phyloP scores from a whole-genome alignment of 2,888 invertebrate species.

The Philhelius pedissequus region DNA sequence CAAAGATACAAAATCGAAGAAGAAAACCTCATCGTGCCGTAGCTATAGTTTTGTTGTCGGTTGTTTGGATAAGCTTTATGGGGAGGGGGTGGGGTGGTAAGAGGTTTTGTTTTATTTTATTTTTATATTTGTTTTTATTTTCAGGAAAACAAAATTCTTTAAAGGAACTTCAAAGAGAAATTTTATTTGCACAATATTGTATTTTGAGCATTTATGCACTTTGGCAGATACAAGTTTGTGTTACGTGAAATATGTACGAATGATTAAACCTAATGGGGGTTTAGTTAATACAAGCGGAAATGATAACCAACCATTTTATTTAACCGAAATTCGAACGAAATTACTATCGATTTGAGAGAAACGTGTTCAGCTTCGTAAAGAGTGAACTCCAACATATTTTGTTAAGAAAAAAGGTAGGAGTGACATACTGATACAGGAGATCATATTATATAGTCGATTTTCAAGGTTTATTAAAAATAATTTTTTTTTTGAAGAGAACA shows the following conservation, averaged over 20 bases:
- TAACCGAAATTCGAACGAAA: no score
- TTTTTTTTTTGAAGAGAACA: no score
- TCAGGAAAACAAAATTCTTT: conserved; percentile 12
- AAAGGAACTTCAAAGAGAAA: conserved; percentile 47
- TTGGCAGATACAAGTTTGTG: conserved; percentile 21
- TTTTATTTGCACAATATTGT: conserved; percentile 40
- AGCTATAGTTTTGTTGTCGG: neutral
- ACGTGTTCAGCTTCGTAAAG: no score
- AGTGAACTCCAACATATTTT: no score
- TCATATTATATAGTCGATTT: no score
- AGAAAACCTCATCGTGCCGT: neutral
- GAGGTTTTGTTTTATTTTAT: conserved; percentile 8
- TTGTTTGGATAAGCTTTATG: neutral
- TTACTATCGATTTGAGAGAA: no score
- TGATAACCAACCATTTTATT: no score
- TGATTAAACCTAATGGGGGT: conserved; percentile 38
- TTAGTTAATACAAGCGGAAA: no score
- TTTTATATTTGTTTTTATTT: conserved; percentile 34
- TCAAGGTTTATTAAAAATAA: no score
- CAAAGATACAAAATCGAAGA: conserved; percentile 34
- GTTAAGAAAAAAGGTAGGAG: no score
- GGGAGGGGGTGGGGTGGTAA: no score
- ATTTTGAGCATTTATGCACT: neutral
- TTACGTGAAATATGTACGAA: conserved; percentile 53
- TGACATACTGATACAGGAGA: no score